Evolutionary conservation across 2,888 invertebrate species (phyloP), one percentile per base, ranked within the genome.

Genomic region (Lycia hirtaria): DNA sequence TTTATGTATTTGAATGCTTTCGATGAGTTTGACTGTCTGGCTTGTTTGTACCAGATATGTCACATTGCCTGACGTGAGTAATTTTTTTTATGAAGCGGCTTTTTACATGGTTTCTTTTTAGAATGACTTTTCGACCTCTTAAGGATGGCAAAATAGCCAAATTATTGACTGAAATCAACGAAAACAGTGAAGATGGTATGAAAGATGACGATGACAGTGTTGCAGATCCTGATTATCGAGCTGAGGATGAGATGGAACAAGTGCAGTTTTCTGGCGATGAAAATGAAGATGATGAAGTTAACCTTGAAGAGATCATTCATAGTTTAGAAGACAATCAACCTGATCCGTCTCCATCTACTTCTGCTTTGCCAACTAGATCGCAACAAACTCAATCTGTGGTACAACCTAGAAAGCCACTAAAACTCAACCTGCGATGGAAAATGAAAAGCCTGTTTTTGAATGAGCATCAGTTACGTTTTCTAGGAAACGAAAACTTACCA

Each of bases 191-290:
- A 48, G 26, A 37, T 48, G 48, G 35, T 24, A 48, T 30, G 30
- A 9, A 30, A 30, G 30, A 30, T 6, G 4, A 30, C 9, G 30
- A 30, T 30, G 30, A n/a, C 30, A 30, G 9, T 30, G 30, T 30
- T 2, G 30, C 9, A 30, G 9, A 30, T 30, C 30, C 30, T 30
- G n/a, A 6, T 30, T 30, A 30, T 30, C 30, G 9, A 30, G 30
- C 1, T 4, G 30, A n/a, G 30, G 9, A 30, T 6, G 30, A 30
- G 1, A 30, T 30, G 30, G 10, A 30, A 30, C 3, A 30, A 4
- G 30, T 10, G 48, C 48, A 48, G 48, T 50, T 40, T 40, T 40
- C 50, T 50, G 30, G 20, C 30, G 48, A 48, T 37, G 37, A 47
- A 47, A 47, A 47, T 47, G 47, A 35, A 17, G 37, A 50, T 24